Conservation (phyloP, 2,797 vertebrate genomes). For the Macrochelys suwanniensis region DNA sequence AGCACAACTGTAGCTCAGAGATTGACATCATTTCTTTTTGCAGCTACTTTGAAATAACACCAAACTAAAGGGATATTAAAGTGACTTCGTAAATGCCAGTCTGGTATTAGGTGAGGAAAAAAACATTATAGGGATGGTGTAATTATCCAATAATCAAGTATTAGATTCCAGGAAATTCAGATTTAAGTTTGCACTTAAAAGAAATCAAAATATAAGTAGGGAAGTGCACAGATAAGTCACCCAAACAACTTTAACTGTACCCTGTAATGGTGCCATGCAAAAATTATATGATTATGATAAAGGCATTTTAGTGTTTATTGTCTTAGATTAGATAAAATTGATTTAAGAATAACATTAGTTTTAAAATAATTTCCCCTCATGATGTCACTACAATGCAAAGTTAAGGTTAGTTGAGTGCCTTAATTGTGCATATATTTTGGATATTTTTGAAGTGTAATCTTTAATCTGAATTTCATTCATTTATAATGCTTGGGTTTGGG, state of each 20-base stretch:
- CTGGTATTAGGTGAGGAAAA: constrained; percentile 41
- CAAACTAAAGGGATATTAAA: constrained; percentile 35
- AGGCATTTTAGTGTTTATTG: not conserved
- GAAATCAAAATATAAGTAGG: not conserved
- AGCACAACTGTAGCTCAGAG: not conserved
- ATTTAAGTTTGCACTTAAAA: constrained; percentile 1
- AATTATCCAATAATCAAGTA: constrained; percentile 12
- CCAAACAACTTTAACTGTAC: not conserved
- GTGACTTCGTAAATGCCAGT: not conserved
- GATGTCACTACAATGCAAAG: not conserved
- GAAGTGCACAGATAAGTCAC: not conserved
- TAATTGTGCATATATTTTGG: not conserved
- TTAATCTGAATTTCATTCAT: not conserved
- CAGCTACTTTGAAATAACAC: constrained; percentile 37
- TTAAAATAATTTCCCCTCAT: not conserved
- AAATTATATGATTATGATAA: not conserved
- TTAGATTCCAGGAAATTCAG: not conserved
- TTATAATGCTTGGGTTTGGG: not conserved
- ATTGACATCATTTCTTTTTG: constrained; percentile 27
- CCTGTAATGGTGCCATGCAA: not conserved
- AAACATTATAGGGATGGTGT: constrained; percentile 22
- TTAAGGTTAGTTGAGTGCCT: not conserved
- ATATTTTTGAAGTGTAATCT: constrained; percentile 32
- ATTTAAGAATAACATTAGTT: not conserved
- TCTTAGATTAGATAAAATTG: not conserved